These are phyloP conservation scores for Epinotia brunnichana DNA, from an alignment of 2,888 invertebrate genomes.

Conservation along the genomic window DNA sequence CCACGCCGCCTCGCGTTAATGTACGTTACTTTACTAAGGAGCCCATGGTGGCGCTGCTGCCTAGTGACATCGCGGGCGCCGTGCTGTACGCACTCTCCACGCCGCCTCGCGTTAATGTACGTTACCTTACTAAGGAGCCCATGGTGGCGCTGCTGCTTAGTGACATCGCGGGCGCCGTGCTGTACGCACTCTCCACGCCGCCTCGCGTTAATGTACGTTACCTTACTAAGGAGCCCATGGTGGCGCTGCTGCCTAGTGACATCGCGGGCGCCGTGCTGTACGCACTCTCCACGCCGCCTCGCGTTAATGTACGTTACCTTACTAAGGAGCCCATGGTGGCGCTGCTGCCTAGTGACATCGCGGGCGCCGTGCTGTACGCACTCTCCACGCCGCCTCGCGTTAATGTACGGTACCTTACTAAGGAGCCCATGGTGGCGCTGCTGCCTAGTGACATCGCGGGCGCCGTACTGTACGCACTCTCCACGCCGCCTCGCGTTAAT, in stretches of 20 bases:
- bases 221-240: slow-evolving; percentile 54
- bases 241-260: slow-evolving; percentile 80
- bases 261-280: slow-evolving; percentile 86
- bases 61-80: slow-evolving; percentile 85
- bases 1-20: slow-evolving; percentile 84
- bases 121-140: slow-evolving; percentile 50
- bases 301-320: slow-evolving; percentile 69
- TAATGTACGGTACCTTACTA: slow-evolving; percentile 61
- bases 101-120: slow-evolving; percentile 81
- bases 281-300: slow-evolving; percentile 84
- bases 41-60: slow-evolving; percentile 66
- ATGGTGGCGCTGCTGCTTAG: slow-evolving; percentile 73
- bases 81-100: slow-evolving; percentile 85
- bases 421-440: slow-evolving; percentile 65
- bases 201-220: slow-evolving; percentile 76
- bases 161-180: slow-evolving; percentile 86
- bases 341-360: slow-evolving; percentile 82
- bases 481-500: slow-evolving; percentile 84
- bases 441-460: slow-evolving; percentile 85
- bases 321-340: slow-evolving; percentile 65
- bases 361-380: slow-evolving; percentile 84
- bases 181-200: slow-evolving; percentile 85
- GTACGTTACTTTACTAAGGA: slow-evolving; percentile 57
- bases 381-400: slow-evolving; percentile 85
- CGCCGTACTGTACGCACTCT: slow-evolving; percentile 84